These are phyloP conservation scores for Muscidifurax raptorellus DNA, from an alignment of 1,140 invertebrate genomes.

Conservation along the genomic window DNA sequence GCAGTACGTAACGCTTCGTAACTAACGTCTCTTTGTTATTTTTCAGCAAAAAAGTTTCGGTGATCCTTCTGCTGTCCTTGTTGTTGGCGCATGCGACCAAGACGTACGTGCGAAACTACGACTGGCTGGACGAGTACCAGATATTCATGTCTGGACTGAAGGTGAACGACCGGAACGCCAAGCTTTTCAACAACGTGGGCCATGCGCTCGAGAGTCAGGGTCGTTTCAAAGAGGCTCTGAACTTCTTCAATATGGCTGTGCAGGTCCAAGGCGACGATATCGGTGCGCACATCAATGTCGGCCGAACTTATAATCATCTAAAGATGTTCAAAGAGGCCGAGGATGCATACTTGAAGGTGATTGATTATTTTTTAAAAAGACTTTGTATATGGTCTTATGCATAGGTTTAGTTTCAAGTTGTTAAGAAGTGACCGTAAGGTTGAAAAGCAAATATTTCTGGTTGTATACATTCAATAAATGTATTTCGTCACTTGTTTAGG, in stretches of 20 bases:
- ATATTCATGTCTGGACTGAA: slow-evolving; percentile 94
- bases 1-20: background rate
- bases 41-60: slow-evolving; percentile 78
- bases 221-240: slow-evolving; percentile 88
- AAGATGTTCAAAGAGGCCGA: slow-evolving; percentile 94
- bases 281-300: slow-evolving; percentile 97
- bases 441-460: background rate
- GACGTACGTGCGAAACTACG: slow-evolving; percentile 90
- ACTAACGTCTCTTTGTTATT: background rate
- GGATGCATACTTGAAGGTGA: slow-evolving; percentile 89
- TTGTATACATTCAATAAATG: too few relatives aligned
- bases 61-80: slow-evolving; percentile 80
- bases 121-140: slow-evolving; percentile 95
- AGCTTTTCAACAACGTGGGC: slow-evolving; percentile 97
- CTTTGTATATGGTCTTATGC: too few relatives aligned
- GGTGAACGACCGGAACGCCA: slow-evolving; percentile 95
- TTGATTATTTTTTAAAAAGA: slow-evolving; percentile 8
- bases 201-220: slow-evolving; percentile 93
- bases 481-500: slow-evolving; percentile 72
- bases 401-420: background rate
- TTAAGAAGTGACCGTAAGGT: too few relatives aligned
- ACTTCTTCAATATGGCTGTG: slow-evolving; percentile 94
- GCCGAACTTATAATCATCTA: slow-evolving; percentile 94
- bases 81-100: slow-evolving; percentile 87
- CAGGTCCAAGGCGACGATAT: slow-evolving; percentile 96